These are phyloP conservation scores for Acropternis orthonyx DNA, from an alignment of 2,797 vertebrate species.

Conservation along the genomic window DNA sequence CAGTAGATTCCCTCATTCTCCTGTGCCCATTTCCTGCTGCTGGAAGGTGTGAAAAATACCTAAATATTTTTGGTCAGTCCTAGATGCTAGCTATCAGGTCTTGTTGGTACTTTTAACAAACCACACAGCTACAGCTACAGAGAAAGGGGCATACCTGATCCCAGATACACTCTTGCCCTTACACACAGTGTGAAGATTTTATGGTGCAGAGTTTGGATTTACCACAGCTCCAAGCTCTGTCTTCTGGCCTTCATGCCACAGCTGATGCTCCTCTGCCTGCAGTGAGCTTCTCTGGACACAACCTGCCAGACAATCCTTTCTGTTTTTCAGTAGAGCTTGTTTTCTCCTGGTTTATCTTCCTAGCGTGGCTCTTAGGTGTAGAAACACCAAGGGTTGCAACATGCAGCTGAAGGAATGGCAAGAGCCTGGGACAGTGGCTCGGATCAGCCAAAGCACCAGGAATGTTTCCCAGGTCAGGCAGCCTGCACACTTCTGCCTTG, in stretches of 20 bases:
- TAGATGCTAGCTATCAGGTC: neutral
- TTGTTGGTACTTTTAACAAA: neutral
- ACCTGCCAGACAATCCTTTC: neutral
- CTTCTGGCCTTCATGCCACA: neutral
- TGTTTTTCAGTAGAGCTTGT: neutral
- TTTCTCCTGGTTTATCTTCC: neutral
- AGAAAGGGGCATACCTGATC: neutral
- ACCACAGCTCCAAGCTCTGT: neutral
- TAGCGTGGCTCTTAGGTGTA: neutral
- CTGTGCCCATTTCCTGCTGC: neutral
- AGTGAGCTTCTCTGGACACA: neutral
- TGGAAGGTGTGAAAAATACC: neutral
- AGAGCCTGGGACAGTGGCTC: accelerated
- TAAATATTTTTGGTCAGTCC: neutral
- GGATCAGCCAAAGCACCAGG: neutral
- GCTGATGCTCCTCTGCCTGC: neutral
- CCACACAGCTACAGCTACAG: neutral
- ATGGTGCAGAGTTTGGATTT: neutral
- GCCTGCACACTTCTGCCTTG: neutral
- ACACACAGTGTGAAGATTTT: neutral
- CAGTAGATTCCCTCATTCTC: neutral
- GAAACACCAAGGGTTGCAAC: neutral
- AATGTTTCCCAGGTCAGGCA: neutral
- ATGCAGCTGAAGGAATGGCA: neutral
- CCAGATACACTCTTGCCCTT: neutral